Evolutionary conservation across 2,888 invertebrate species (phyloP).

Genomic region (Leptarthrus brevirostris): DNA sequence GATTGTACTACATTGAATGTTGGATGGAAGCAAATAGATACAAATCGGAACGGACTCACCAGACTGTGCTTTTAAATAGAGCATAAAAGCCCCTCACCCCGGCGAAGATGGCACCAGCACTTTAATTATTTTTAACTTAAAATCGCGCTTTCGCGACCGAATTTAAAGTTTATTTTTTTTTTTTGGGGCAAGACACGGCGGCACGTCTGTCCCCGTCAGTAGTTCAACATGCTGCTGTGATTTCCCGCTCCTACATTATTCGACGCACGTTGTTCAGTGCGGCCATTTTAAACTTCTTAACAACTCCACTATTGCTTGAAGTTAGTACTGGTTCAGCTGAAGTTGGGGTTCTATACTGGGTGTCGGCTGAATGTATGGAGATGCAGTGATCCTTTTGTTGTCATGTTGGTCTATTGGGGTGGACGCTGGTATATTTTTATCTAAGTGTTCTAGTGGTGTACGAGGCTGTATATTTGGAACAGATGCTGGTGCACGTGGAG

Average conservation of each 20-base stretch:
- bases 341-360: slow-evolving; percentile 64
- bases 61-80: no score
- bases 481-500: slow-evolving; percentile 74
- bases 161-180: no score
- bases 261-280: slow-evolving; percentile 41
- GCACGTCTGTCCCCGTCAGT: no score
- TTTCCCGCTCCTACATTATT: slow-evolving; percentile 46
- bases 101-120: no score
- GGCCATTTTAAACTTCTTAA: slow-evolving; percentile 47
- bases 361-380: slow-evolving; percentile 65
- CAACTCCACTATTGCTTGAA: slow-evolving; percentile 13
- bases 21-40: no score
- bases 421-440: slow-evolving; percentile 67
- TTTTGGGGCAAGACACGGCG: no score
- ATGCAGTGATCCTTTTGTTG: slow-evolving; percentile 66
- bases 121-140: no score
- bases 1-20: no score
- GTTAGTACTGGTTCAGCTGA: slow-evolving; percentile 31
- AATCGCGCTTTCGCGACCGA: no score
- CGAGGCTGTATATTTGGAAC: slow-evolving; percentile 66
- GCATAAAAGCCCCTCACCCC: no score
- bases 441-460: slow-evolving; percentile 66
- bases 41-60: no score
- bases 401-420: slow-evolving; percentile 67
- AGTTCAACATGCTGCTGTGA: slow-evolving; percentile 43